Evolutionary conservation across 2,113 vertebrate species (phyloP).

Genomic region (Indicator maculatus): DNA sequence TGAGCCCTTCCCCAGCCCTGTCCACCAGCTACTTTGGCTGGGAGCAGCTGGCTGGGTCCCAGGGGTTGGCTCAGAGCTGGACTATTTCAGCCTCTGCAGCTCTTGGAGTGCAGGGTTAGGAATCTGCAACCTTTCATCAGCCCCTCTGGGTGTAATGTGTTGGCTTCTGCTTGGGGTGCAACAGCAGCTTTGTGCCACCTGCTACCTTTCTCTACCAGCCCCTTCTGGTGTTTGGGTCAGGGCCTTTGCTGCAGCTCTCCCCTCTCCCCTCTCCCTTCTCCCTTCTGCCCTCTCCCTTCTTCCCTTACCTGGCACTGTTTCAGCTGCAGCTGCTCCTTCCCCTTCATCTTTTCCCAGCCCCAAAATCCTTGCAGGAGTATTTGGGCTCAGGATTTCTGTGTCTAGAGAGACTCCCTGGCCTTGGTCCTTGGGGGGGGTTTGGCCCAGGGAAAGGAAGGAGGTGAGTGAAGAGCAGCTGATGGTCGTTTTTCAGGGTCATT

Average conservation of each 20-base stretch:
- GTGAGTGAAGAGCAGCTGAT: fast-evolving
- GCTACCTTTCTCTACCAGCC: not conserved
- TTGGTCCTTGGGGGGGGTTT: not conserved
- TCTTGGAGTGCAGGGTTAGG: not conserved
- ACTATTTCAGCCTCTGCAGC: not conserved
- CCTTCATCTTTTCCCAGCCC: not conserved
- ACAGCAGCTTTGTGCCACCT: not conserved
- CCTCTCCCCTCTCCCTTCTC: not conserved
- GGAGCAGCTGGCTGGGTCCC: not conserved
- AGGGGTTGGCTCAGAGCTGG: not conserved
- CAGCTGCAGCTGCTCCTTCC: not conserved
- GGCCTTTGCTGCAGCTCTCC: not conserved
- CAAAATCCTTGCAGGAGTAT: no score
- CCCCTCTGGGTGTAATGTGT: not conserved
- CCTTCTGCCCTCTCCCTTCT: not conserved
- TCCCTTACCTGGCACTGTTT: not conserved
- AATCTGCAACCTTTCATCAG: not conserved
- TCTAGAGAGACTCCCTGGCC: not conserved
- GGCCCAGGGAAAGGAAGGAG: not conserved
- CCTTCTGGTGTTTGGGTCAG: fast-evolving
- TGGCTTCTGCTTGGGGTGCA: not conserved
- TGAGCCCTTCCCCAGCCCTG: not conserved
- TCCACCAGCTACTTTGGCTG: fast-evolving
- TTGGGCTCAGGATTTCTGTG: not conserved
- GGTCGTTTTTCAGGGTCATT: not conserved